A percentile compares a stretch with the other conserved stretches of the same genome.
Conservation (phyloP, 2,797 vertebrate genomes). For the Eutrigla gurnardus region DNA sequence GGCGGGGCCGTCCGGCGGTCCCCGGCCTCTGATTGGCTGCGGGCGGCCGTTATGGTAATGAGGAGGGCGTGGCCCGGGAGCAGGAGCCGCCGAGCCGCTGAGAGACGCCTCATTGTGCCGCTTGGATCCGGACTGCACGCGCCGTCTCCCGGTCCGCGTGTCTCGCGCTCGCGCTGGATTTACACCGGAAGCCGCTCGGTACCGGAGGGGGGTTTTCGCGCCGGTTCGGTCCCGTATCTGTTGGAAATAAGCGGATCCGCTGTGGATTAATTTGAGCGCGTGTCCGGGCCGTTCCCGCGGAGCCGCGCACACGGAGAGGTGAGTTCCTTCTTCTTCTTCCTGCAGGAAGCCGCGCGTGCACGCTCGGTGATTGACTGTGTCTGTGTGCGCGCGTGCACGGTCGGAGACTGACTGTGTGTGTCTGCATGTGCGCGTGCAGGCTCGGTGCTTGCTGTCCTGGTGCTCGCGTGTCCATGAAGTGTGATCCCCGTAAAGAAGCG, state of each 20-base stretch:
- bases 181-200: conserved; percentile 14
- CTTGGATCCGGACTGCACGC: conserved; percentile 22
- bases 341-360: background rate
- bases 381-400: background rate
- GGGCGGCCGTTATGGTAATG: conserved; percentile 45
- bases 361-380: background rate
- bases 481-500: background rate
- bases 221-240: conserved; percentile 21
- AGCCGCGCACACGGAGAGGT: conserved; percentile 38
- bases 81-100: conserved; percentile 18
- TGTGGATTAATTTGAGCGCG: conserved; percentile 50
- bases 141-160: background rate
- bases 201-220: conserved; percentile 24
- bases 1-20: background rate
- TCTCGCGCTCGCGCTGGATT: conserved; percentile 41
- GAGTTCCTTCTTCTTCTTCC: conserved; percentile 32
- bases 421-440: background rate
- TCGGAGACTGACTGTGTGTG: background rate
- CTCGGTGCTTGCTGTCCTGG: background rate
- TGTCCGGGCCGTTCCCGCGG: background rate
- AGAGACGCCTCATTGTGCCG: conserved; percentile 54
- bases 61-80: conserved; percentile 44
- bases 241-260: conserved; percentile 36
- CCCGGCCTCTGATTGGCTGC: conserved; percentile 46
- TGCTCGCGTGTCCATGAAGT: background rate